A percentile compares a stretch with the other conserved stretches of the same genome.
These are phyloP conservation scores for Deilephila elpenor DNA, from an alignment of 2,888 invertebrate genomes.

Conservation along the genomic window DNA sequence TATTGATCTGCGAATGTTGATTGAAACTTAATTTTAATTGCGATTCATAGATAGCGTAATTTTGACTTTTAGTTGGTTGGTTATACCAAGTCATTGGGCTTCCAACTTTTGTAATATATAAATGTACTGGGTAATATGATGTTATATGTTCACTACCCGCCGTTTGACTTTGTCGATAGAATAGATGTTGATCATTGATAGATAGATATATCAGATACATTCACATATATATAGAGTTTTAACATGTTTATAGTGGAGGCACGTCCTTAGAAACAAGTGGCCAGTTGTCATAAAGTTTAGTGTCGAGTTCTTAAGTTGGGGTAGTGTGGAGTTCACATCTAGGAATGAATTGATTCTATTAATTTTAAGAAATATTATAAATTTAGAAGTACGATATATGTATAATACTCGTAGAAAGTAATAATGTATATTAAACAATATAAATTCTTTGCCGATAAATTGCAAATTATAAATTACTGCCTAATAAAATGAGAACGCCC, in stretches of 20 bases:
- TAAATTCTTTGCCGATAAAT: too few species aligned
- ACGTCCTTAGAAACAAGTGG: neutral
- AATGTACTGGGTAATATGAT: constrained; percentile 25
- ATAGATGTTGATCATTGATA: neutral
- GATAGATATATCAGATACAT: neutral
- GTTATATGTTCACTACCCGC: constrained; percentile 19
- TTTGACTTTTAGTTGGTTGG: constrained; percentile 8
- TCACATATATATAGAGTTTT: neutral
- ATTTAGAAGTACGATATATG: too few species aligned
- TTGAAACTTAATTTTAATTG: neutral
- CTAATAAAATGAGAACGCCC: too few species aligned
- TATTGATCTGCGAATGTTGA: neutral
- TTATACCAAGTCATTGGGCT: constrained; percentile 16
- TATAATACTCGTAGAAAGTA: too few species aligned
- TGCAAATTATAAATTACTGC: too few species aligned
- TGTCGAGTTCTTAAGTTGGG: neutral
- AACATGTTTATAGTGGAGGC: neutral
- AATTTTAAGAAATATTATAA: too few species aligned
- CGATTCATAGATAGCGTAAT: neutral
- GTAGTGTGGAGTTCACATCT: too few species aligned
- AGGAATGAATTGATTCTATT: too few species aligned
- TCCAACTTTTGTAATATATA: constrained; percentile 23
- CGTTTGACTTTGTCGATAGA: constrained; percentile 24
- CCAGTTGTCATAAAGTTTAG: neutral
- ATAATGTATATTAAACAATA: too few species aligned